Evolutionary conservation across 2,113 vertebrate genomes (phyloP).

Genomic region (Notarius quadriscutis): DNA sequence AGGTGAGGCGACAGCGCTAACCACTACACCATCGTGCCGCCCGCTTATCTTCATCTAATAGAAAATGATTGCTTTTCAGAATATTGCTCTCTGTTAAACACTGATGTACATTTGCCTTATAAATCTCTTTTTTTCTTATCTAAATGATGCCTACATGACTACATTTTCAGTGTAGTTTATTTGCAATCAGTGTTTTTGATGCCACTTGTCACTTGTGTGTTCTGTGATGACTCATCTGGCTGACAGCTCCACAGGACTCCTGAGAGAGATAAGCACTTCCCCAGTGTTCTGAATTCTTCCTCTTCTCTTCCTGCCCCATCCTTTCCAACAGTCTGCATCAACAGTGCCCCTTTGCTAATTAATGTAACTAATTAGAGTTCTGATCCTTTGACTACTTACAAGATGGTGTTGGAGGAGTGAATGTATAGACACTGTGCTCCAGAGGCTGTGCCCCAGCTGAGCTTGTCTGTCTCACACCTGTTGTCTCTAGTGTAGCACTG

Average conservation of each 20-base stretch:
- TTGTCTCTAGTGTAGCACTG: neutral
- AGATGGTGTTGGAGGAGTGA: neutral
- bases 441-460: constrained; percentile 2
- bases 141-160: constrained; percentile 1
- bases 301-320: constrained; percentile 29
- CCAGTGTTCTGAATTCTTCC: constrained; percentile 29
- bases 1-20: no score
- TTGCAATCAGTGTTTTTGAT: constrained; percentile 42
- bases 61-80: neutral
- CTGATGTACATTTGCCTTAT: neutral
- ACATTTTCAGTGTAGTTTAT: constrained; percentile 11
- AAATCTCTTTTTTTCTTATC: neutral
- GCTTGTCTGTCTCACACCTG: neutral
- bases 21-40: no score
- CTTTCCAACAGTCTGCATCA: constrained; percentile 40
- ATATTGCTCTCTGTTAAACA: neutral
- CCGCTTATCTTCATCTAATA: neutral
- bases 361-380: constrained; percentile 59
- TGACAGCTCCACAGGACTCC: constrained; percentile 48
- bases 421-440: neutral
- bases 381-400: constrained; percentile 39
- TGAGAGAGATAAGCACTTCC: constrained; percentile 41
- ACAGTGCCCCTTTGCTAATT: constrained; percentile 53
- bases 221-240: constrained; percentile 39
- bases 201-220: constrained; percentile 39